Evolutionary conservation across 2,888 invertebrate genomes (phyloP).

Genomic region (Mesoligia furuncula): DNA sequence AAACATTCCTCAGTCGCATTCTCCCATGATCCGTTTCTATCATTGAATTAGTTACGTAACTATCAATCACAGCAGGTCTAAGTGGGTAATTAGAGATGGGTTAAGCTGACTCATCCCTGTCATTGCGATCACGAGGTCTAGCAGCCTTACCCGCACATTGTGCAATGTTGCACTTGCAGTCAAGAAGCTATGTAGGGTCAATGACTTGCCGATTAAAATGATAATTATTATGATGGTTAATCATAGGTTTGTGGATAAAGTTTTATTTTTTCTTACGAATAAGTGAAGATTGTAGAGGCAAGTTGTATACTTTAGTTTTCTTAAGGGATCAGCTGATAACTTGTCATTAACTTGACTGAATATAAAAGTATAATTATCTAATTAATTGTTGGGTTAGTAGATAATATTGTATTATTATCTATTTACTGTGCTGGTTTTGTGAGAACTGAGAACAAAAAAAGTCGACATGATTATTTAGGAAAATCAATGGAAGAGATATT

Average conservation of each 20-base stretch:
- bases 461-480: background rate
- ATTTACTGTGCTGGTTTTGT: background rate
- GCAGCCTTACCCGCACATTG: slow-evolving; percentile 37
- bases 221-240: slow-evolving; percentile 35
- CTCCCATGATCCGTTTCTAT: slow-evolving; percentile 45
- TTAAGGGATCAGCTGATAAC: background rate
- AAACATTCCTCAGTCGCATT: slow-evolving; percentile 38
- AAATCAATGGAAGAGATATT: background rate
- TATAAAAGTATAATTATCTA: background rate
- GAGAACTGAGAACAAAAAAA: background rate
- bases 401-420: background rate
- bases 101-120: slow-evolving; percentile 75
- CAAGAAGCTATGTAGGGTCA: slow-evolving; percentile 16
- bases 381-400: background rate
- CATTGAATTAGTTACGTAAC: slow-evolving; percentile 60
- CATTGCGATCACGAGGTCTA: slow-evolving; percentile 63
- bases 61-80: slow-evolving; percentile 49
- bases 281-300: background rate
- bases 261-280: slow-evolving; percentile 20
- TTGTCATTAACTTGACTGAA: background rate
- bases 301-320: background rate
- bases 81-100: slow-evolving; percentile 66
- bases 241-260: slow-evolving; percentile 16
- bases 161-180: slow-evolving; percentile 50
- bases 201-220: slow-evolving; percentile 31